Percentiles rank a stretch among this genome's conserved stretches.
Evolutionary conservation across 2,113 vertebrate species (phyloP).

Genomic region (Benitochromis conjunctus): DNA sequence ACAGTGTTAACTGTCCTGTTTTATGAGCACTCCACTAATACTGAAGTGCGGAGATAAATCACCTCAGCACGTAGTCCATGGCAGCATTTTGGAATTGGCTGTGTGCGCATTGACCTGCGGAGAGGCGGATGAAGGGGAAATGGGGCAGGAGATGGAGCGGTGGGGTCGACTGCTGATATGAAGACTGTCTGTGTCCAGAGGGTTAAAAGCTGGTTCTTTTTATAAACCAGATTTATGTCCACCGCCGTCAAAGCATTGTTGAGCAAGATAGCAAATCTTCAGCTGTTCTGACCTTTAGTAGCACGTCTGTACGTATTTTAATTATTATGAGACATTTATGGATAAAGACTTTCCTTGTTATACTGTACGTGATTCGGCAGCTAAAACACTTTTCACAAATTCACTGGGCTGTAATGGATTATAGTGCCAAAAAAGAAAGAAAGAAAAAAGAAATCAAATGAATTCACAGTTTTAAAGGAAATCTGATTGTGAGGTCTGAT

Average conservation of each 20-base stretch:
- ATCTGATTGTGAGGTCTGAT: neutral
- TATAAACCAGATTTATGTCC: conserved; percentile 28
- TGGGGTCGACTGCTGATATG: neutral
- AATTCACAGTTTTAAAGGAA: neutral
- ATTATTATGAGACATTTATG: neutral
- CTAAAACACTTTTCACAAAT: neutral
- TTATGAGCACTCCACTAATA: conserved; percentile 52
- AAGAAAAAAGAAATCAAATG: neutral
- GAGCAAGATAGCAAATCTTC: neutral
- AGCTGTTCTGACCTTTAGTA: neutral
- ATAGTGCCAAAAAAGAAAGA: neutral
- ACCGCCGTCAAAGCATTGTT: neutral
- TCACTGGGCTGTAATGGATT: neutral
- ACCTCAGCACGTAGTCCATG: conserved; percentile 41
- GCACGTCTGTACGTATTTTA: neutral
- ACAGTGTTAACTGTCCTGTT: conserved; percentile 52
- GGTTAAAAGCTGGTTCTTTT: neutral
- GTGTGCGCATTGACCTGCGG: conserved; percentile 31
- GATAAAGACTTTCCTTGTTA: neutral
- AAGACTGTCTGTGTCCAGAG: neutral
- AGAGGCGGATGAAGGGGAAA: conserved; percentile 23
- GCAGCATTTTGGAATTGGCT: conserved; percentile 29
- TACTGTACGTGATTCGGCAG: neutral
- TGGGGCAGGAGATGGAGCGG: conserved; percentile 20
- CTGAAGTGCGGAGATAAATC: conserved; percentile 57